These are phyloP conservation scores for Athalia rosae DNA, from an alignment of 2,888 invertebrate genomes.

Conservation along the genomic window DNA sequence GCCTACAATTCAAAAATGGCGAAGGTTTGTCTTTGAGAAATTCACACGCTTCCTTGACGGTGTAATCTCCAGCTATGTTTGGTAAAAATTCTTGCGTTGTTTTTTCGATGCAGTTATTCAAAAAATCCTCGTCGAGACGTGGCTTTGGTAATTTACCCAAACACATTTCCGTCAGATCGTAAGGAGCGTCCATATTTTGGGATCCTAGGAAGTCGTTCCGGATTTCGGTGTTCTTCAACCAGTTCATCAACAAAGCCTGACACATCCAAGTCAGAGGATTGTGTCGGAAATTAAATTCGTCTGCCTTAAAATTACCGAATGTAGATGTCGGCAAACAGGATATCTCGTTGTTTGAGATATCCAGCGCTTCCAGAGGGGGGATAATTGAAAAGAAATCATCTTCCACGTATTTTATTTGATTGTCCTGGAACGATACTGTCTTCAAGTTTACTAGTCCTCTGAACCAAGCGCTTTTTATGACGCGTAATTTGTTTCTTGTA, in stretches of 20 bases:
- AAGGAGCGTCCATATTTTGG: slow-evolving; percentile 15
- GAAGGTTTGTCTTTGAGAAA: slow-evolving; percentile 3
- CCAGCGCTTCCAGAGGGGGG: slow-evolving; percentile 47
- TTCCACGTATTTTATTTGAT: slow-evolving; percentile 48
- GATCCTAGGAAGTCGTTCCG: background rate
- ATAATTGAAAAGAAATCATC: slow-evolving; percentile 49
- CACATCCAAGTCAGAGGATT: slow-evolving; percentile 39
- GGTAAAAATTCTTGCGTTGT: slow-evolving; percentile 27
- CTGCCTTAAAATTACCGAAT: slow-evolving; percentile 37
- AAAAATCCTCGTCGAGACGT: background rate
- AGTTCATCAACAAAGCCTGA: slow-evolving; percentile 13
- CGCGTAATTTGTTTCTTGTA: slow-evolving; percentile 16
- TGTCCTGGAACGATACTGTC: slow-evolving; percentile 23
- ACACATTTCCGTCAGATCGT: slow-evolving; percentile 20
- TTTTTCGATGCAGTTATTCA: slow-evolving; percentile 21
- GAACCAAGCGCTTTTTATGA: slow-evolving; percentile 39
- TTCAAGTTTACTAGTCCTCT: slow-evolving; percentile 14
- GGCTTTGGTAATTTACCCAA: slow-evolving; percentile 11
- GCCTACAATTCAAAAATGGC: slow-evolving; percentile 18
- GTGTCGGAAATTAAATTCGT: slow-evolving; percentile 13
- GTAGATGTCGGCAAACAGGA: slow-evolving; percentile 47
- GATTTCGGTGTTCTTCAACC: slow-evolving; percentile 15
- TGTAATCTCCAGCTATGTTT: slow-evolving; percentile 4
- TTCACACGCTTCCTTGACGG: slow-evolving; percentile 21
- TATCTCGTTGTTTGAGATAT: slow-evolving; percentile 50